A percentile compares a stretch with the other conserved stretches of the same genome.
These are phyloP conservation scores for Florisuga fusca DNA, from an alignment of 2,797 vertebrate genomes.

Conservation along the genomic window DNA sequence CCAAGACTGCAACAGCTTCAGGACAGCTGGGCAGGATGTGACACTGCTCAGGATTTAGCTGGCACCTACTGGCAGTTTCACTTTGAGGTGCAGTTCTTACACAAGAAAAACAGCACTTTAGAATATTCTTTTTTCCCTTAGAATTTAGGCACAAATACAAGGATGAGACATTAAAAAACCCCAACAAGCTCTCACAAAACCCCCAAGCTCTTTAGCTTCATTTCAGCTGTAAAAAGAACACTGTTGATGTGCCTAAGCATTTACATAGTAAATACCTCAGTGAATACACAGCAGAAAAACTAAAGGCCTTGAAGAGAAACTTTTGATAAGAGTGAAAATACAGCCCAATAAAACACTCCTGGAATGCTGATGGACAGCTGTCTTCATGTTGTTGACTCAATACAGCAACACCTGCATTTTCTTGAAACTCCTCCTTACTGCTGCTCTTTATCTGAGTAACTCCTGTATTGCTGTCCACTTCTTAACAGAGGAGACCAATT, in stretches of 20 bases:
- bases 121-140: neutral
- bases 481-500: too few relatives aligned
- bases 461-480: neutral
- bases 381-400: neutral
- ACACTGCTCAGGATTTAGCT: neutral
- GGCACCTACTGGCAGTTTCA: neutral
- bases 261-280: slow-evolving; percentile 23
- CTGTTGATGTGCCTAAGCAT: neutral
- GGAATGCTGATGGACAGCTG: neutral
- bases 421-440: neutral
- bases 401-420: neutral
- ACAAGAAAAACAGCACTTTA: neutral
- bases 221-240: neutral
- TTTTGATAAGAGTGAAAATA: neutral
- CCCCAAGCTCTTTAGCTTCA: neutral
- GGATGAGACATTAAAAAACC: neutral
- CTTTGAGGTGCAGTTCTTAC: neutral
- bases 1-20: neutral
- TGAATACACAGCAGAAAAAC: neutral
- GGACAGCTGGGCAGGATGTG: neutral
- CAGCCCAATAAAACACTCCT: neutral
- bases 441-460: neutral
- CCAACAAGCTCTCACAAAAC: neutral
- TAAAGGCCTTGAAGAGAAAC: neutral
- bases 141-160: neutral